These are phyloP conservation scores for Porites australiensis DNA, from an alignment of 64 coral and sea anemone genomes.

Conservation along the genomic window DNA sequence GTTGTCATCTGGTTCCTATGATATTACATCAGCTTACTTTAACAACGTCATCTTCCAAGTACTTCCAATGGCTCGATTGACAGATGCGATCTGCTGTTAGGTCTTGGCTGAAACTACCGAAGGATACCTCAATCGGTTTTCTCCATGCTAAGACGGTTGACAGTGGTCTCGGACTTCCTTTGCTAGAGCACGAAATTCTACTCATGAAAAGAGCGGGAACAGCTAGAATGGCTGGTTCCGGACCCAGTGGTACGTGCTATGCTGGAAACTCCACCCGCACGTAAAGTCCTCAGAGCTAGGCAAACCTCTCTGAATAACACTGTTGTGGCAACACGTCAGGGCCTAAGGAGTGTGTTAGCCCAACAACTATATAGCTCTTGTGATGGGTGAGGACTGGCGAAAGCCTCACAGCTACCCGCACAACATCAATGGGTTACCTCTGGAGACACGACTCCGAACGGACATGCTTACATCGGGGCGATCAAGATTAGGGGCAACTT, in stretches of 20 bases:
- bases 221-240: neutral
- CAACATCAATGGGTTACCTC: too few species aligned
- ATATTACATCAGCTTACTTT: neutral
- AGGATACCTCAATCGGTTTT: neutral
- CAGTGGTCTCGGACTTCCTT: neutral
- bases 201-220: neutral
- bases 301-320: too few species aligned
- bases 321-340: neutral
- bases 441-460: too few species aligned
- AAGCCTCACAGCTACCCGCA: too few species aligned
- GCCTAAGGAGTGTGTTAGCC: neutral
- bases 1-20: neutral
- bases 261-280: too few species aligned
- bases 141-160: neutral
- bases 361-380: too few species aligned
- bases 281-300: neutral
- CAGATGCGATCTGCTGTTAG: neutral
- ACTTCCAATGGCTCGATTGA: neutral
- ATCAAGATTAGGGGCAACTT: too few species aligned
- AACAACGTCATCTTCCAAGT: neutral
- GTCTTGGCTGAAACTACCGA: neutral
- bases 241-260: neutral
- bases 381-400: too few species aligned
- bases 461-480: too few species aligned
- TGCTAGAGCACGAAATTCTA: neutral